phyloP scores from a whole-genome alignment of 2,888 invertebrate species.

The Elgonia sp. region DNA sequence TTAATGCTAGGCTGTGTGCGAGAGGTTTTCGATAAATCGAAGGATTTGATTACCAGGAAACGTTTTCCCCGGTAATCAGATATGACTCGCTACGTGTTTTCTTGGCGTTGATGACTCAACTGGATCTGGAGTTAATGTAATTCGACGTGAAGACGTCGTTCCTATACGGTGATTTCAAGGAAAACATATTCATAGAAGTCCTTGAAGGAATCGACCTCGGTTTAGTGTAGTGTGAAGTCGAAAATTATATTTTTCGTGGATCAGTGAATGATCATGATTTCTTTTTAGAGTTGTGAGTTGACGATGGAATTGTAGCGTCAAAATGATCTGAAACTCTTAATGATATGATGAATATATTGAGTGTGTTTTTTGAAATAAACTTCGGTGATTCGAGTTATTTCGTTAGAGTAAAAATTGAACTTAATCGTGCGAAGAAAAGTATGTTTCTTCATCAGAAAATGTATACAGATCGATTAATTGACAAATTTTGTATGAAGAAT shows the following conservation, averaged over 20 bases:
- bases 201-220: constrained; percentile 43
- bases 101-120: constrained; percentile 6
- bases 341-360: neutral
- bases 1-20: constrained; percentile 63
- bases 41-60: constrained; percentile 64
- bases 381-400: neutral
- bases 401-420: constrained; percentile 62
- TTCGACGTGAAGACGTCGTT: constrained; percentile 61
- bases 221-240: constrained; percentile 12
- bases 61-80: constrained; percentile 63
- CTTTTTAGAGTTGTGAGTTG: constrained; percentile 47
- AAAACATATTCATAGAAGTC: constrained; percentile 43
- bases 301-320: constrained; percentile 41
- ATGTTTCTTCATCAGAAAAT: constrained; percentile 61
- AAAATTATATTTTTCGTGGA: constrained; percentile 41
- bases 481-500: constrained; percentile 52
- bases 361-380: neutral
- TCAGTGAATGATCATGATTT: neutral
- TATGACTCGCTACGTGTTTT: constrained; percentile 35
- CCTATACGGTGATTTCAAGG: constrained; percentile 45
- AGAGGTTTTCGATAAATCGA: constrained; percentile 51
- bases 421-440: constrained; percentile 24
- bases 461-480: neutral
- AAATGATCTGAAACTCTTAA: neutral
- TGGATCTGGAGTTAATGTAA: constrained; percentile 6